Evolutionary conservation across 1,140 invertebrate species (phyloP).

Genomic region (Plectrocnemia conspersa): DNA sequence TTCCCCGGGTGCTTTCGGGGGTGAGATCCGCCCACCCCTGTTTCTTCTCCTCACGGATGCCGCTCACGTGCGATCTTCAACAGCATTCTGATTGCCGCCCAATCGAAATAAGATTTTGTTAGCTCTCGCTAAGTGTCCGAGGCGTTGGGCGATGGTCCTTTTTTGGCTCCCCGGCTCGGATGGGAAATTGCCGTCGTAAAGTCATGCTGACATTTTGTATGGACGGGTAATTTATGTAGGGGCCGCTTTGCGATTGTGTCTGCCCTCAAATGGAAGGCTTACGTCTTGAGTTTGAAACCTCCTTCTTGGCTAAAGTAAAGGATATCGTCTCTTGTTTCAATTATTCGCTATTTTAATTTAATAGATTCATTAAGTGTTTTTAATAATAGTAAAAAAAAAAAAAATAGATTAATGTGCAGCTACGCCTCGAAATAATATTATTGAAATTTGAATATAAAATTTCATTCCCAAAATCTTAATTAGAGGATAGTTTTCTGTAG

Average conservation of each 20-base stretch:
- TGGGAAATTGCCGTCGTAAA: conserved; percentile 33
- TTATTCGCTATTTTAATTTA: too few species aligned
- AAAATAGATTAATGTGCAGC: too few species aligned
- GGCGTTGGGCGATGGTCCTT: conserved; percentile 27
- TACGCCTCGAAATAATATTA: too few species aligned
- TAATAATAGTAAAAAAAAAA: too few species aligned
- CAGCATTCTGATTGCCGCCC: conserved; percentile 51
- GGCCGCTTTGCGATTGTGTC: background rate
- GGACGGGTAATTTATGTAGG: conserved; percentile 30
- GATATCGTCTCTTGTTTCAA: too few species aligned
- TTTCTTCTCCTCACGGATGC: conserved; percentile 41
- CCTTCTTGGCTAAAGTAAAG: too few species aligned
- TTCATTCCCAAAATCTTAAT: too few species aligned
- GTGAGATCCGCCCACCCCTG: conserved; percentile 4
- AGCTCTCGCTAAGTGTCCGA: conserved; percentile 44
- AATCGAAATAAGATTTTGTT: conserved; percentile 54
- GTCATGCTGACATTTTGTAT: conserved; percentile 30
- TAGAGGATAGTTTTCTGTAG: too few species aligned
- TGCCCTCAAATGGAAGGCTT: too few species aligned
- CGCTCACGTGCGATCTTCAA: conserved; percentile 52
- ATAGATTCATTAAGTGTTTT: too few species aligned
- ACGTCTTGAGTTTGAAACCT: too few species aligned
- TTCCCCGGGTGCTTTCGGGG: conserved; percentile 3
- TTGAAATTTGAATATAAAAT: too few species aligned
- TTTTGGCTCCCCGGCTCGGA: conserved; percentile 29